These are phyloP conservation scores for Drosophila conformis DNA, from an alignment of 2,888 invertebrate species.

Conservation along the genomic window DNA sequence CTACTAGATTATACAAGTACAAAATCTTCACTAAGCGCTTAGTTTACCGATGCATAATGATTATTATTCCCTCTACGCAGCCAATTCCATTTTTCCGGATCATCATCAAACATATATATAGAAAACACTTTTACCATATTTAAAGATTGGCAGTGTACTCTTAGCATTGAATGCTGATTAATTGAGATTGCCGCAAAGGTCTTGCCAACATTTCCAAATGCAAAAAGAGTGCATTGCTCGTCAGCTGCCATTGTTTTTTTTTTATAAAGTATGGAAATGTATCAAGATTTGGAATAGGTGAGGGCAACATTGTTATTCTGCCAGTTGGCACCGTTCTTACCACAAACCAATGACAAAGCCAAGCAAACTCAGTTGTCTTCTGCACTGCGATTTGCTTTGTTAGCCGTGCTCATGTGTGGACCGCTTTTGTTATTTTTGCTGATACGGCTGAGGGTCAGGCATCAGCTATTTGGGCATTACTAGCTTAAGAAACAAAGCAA, in stretches of 20 bases:
- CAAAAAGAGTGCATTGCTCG: constrained; percentile 52
- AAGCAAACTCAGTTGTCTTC: constrained; percentile 28
- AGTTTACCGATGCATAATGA: neutral
- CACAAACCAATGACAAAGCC: constrained; percentile 47
- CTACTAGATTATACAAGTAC: neutral
- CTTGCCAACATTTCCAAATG: constrained; percentile 75
- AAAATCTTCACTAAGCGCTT: neutral
- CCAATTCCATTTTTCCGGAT: neutral
- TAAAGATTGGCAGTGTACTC: neutral
- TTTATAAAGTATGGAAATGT: constrained; percentile 25
- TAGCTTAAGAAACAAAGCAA: constrained; percentile 76
- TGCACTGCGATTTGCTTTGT: constrained; percentile 41
- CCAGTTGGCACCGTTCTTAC: constrained; percentile 27
- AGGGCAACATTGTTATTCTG: constrained; percentile 39
- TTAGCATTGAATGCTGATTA: neutral
- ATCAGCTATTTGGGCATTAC: constrained; percentile 78
- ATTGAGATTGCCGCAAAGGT: constrained; percentile 54
- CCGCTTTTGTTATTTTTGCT: constrained; percentile 9
- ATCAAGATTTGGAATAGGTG: constrained; percentile 52
- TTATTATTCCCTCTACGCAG: neutral
- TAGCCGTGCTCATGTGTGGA: constrained; percentile 17
- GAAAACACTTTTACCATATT: neutral
- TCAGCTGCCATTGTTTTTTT: constrained; percentile 10
- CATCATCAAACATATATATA: neutral
- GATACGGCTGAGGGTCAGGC: constrained; percentile 55